phyloP scores from a whole-genome alignment of 2,797 vertebrate genomes.

The Aplochiton taeniatus region DNA sequence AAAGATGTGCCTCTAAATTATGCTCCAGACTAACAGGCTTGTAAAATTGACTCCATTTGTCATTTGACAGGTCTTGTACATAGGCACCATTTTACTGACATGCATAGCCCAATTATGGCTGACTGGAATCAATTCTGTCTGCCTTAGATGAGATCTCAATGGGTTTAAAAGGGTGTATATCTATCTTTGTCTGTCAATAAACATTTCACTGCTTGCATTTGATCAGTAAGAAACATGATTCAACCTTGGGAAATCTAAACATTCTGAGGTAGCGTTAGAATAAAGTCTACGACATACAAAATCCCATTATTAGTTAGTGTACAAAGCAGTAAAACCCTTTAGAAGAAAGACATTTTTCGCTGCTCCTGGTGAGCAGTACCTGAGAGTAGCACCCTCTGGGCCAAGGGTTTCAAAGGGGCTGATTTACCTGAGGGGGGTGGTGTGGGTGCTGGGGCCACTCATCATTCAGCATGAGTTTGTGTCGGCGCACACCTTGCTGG shows the following conservation, averaged over 20 bases:
- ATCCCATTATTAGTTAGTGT: no score
- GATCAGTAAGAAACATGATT: not conserved
- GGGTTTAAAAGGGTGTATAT: constrained; percentile 55
- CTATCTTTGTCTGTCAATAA: constrained; percentile 36
- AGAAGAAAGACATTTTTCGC: no score
- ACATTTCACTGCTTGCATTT: constrained; percentile 30
- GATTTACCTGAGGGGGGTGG: constrained; percentile 22
- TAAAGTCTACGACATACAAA: no score
- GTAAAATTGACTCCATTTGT: constrained; percentile 58
- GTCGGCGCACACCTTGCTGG: no score
- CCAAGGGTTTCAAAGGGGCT: constrained; percentile 16
- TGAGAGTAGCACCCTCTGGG: constrained; percentile 15
- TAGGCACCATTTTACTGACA: constrained; percentile 50
- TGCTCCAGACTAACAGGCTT: constrained; percentile 43
- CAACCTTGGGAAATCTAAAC: not conserved
- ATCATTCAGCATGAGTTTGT: no score
- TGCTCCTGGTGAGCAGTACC: constrained; percentile 7
- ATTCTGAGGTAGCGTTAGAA: no score
- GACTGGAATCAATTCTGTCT: constrained; percentile 63
- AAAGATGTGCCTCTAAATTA: constrained; percentile 15
- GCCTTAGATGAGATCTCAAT: constrained; percentile 64
- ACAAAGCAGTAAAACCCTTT: no score
- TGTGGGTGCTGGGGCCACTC: no score
- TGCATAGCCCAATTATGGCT: constrained; percentile 41
- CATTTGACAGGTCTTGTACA: constrained; percentile 42